Percentiles rank a stretch among this genome's conserved stretches.
phyloP scores from a whole-genome alignment of 2,113 vertebrate species.

The Morone chrysops region DNA sequence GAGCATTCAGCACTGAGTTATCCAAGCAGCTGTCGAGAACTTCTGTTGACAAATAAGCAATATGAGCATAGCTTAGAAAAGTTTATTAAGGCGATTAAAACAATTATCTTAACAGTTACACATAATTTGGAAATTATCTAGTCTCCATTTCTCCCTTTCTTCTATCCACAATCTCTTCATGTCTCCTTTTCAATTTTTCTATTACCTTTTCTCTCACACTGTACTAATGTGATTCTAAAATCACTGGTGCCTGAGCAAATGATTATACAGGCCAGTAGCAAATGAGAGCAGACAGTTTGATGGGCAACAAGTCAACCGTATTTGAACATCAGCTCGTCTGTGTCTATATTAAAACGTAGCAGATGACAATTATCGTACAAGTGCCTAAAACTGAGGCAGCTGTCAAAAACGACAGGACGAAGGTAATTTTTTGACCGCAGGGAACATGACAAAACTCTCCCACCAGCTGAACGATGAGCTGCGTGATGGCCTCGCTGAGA shows the following conservation, averaged over 20 bases:
- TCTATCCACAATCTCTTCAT: background rate
- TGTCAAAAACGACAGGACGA: slow-evolving; percentile 43
- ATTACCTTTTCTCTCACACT: slow-evolving; percentile 31
- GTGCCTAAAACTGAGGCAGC: slow-evolving; percentile 48
- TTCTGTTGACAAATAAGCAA: slow-evolving; percentile 31
- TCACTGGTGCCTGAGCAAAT: slow-evolving; percentile 40
- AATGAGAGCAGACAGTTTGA: slow-evolving; percentile 49
- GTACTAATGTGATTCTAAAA: slow-evolving; percentile 47
- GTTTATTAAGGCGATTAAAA: slow-evolving; percentile 12
- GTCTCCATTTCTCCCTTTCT: background rate
- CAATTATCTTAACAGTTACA: background rate
- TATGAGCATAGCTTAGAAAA: background rate
- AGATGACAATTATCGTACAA: slow-evolving; percentile 52
- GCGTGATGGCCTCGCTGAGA: slow-evolving; percentile 43
- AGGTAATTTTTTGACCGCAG: slow-evolving; percentile 36
- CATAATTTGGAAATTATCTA: background rate
- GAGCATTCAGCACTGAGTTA: background rate
- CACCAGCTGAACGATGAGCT: slow-evolving; percentile 42
- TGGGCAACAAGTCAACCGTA: slow-evolving; percentile 39
- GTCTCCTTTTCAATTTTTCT: slow-evolving; percentile 26
- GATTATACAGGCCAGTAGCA: slow-evolving; percentile 38
- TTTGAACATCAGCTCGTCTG: slow-evolving; percentile 42
- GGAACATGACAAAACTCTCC: slow-evolving; percentile 50
- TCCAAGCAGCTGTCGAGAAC: slow-evolving; percentile 42
- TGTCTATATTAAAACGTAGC: slow-evolving; percentile 53